Conservation (phyloP, 2,888 invertebrate genomes). For the Xestia xanthographa region DNA sequence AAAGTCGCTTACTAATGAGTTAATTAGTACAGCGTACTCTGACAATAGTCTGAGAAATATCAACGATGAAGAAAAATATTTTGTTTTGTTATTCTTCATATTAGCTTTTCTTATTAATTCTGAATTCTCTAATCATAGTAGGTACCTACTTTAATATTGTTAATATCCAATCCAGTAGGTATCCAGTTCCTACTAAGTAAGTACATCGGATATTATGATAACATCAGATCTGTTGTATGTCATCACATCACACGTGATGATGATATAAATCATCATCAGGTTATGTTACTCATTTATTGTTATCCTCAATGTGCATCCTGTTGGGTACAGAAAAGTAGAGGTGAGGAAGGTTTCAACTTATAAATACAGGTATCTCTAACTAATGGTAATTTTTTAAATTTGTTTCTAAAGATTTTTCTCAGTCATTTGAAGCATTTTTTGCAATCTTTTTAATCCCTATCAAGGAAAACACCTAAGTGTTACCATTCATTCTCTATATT, state of each 20-base stretch:
- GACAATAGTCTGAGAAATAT: conserved; percentile 29
- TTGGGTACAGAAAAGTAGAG: too few species aligned
- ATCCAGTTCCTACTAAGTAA: too few species aligned
- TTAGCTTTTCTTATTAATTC: neutral
- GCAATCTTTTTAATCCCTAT: neutral
- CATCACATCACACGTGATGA: too few species aligned
- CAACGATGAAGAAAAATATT: neutral
- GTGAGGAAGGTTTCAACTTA: too few species aligned
- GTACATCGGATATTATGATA: too few species aligned
- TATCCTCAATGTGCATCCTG: too few species aligned
- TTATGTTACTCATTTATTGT: too few species aligned
- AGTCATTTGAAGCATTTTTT: neutral
- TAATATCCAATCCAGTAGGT: too few species aligned
- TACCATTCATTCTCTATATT: neutral
- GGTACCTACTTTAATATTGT: neutral
- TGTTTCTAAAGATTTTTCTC: neutral
- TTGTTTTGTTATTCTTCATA: neutral
- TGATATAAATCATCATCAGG: too few species aligned
- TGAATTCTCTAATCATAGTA: neutral
- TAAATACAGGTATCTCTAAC: too few species aligned
- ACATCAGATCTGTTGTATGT: too few species aligned
- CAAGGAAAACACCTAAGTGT: neutral
- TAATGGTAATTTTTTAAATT: too few species aligned
- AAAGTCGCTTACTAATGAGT: conserved; percentile 38
- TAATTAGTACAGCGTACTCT: conserved; percentile 20